Evolutionary conservation across 2,797 vertebrate species (phyloP).

Genomic region (Tinamus major): DNA sequence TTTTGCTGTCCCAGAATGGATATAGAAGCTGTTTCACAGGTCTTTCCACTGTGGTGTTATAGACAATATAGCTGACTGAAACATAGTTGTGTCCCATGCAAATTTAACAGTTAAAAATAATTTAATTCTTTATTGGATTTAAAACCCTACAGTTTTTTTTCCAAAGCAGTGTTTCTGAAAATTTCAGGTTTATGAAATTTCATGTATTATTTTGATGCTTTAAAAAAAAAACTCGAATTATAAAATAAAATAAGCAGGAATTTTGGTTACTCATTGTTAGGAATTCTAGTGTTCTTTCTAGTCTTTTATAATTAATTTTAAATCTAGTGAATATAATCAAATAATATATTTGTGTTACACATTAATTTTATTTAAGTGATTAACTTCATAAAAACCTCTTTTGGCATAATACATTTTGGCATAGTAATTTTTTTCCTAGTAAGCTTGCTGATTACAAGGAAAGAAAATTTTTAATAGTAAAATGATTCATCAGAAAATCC

Average conservation of each 20-base stretch:
- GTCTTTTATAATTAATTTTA: neutral
- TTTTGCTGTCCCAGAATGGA: neutral
- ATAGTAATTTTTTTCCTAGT: neutral
- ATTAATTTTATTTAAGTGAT: neutral
- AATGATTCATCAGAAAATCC: neutral
- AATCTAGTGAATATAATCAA: neutral
- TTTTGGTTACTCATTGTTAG: neutral
- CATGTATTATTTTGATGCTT: neutral
- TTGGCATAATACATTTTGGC: neutral
- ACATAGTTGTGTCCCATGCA: neutral
- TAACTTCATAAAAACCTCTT: neutral
- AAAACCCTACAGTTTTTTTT: neutral
- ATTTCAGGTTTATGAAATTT: neutral
- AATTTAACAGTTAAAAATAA: neutral
- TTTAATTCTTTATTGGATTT: neutral
- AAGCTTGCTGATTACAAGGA: neutral
- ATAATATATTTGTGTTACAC: neutral
- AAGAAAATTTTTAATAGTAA: neutral
- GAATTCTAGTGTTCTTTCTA: neutral
- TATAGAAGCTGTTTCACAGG: neutral
- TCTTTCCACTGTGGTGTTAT: neutral
- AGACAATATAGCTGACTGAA: neutral
- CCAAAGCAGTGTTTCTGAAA: neutral
- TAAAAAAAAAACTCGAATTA: neutral
- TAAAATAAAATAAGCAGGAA: neutral